Base-by-base conservation (phyloP, 2,888 invertebrate genomes). In the Melieria picta region DNA sequence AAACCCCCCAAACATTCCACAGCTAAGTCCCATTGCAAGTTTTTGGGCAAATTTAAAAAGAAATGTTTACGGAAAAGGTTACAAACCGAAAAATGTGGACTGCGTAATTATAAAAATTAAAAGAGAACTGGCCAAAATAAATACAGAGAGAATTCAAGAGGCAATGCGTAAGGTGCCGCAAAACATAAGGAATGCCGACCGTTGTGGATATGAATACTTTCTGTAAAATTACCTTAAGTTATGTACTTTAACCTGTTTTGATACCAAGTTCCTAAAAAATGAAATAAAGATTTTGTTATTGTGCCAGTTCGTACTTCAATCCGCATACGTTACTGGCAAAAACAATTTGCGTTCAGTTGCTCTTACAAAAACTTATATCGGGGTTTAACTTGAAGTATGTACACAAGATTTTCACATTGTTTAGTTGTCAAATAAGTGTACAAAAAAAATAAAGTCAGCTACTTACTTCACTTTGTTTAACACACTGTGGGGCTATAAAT, bases 11-110 rank as follows among this genome's bases (percentile, higher is more conserved):
- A 61, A 61, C 61, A 4, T 61, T 42, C 43, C 30, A 30, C 30
- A 30, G 30, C 30, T 30, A 30, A 30, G n/a, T 2, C 30, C 30
- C 30, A 30, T 3, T 61, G 43, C 2, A 43, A 43, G 9, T 5
- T 61, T 48, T 64, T 47, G 47, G 11, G 64, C 48, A 47, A 46
- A 64, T 64, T 64, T 47, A 50, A 64, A 64, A 64, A 3, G 16
- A 61, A 61, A 43, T 42, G 2, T 30, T 30, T 30, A 30, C 30
- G 3, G 3, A 30, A 30, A 30, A 30, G 30, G 30, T 30, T 30
- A 30, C 4, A 16, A 30, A 30, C 43, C 42, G 4, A 61, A 61
- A 61, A 13, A 45, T 16, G 7, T 61, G 10, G 16, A 16, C 16
- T 16, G 16, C 16, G 1, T 16, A 16, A 16, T 16, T 16, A 16